Conservation (phyloP, 2,888 invertebrate genomes). For the Caenorhabditis wallacei region DNA sequence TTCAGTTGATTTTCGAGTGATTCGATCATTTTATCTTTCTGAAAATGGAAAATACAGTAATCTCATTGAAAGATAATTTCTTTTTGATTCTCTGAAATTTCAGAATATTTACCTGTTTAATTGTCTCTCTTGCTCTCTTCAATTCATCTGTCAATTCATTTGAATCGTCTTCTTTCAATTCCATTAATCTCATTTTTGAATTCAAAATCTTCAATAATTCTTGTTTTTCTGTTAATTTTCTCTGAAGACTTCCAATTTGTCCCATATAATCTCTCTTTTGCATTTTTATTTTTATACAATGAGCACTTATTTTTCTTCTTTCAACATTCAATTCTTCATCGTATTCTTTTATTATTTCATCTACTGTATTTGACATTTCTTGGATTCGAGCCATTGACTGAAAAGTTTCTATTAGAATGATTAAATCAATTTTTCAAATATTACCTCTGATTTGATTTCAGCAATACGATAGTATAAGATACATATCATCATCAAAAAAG, state of each 20-base stretch:
- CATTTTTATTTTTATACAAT: conserved; percentile 34
- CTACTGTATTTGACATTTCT: conserved; percentile 6
- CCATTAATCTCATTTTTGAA: conserved; percentile 37
- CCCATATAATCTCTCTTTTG: conserved; percentile 23
- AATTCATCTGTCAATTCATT: conserved; percentile 31
- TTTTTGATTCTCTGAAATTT: no score
- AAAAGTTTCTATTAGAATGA: neutral
- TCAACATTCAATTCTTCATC: conserved; percentile 22
- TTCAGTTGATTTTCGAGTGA: neutral
- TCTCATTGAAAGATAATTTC: no score
- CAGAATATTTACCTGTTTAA: conserved; percentile 5
- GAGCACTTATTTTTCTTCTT: conserved; percentile 5
- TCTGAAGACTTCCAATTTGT: conserved; percentile 25
- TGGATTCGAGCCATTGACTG: neutral
- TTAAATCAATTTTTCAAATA: neutral
- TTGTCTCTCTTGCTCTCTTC: neutral
- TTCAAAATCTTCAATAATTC: neutral
- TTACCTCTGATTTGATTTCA: conserved; percentile 17
- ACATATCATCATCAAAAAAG: neutral
- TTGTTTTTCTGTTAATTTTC: conserved; percentile 39
- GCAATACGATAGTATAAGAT: neutral
- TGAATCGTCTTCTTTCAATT: conserved; percentile 31
- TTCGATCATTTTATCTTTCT: conserved; percentile 17
- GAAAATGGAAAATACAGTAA: conserved; percentile 3
- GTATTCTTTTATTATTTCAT: conserved; percentile 12